A percentile compares a stretch with the other conserved stretches of the same genome.
Conservation (phyloP, 2,888 invertebrate genomes). For the Aphidoletes aphidimyza region DNA sequence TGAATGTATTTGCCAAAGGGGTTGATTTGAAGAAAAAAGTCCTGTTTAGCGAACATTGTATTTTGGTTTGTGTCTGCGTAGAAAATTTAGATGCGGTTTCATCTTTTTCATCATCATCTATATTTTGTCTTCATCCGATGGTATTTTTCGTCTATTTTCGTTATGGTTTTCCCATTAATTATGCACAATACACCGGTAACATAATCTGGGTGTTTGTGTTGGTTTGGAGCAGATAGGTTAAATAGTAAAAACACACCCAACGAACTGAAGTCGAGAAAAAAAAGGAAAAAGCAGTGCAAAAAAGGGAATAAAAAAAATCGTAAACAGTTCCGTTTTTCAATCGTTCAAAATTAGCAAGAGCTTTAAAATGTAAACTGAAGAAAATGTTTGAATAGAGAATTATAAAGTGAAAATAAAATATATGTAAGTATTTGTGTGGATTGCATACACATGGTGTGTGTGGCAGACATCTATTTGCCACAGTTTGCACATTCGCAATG, state of each 20-base stretch:
- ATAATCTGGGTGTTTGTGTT: not conserved
- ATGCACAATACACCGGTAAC: not conserved
- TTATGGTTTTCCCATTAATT: slow-evolving; percentile 35
- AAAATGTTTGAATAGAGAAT: slow-evolving; percentile 13
- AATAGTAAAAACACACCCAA: too few relatives aligned
- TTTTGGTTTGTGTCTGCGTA: slow-evolving; percentile 4
- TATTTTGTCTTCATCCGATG: not conserved
- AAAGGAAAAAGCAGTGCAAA: not conserved
- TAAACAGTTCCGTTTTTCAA: slow-evolving; percentile 28
- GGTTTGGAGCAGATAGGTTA: too few relatives aligned
- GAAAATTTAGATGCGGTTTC: not conserved
- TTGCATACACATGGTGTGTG: not conserved
- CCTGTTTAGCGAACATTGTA: slow-evolving; percentile 8
- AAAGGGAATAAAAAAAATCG: not conserved
- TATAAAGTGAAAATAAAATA: too few relatives aligned
- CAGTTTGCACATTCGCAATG: not conserved
- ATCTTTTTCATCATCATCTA: not conserved
- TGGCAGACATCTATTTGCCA: not conserved
- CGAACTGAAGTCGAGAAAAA: too few relatives aligned
- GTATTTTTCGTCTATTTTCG: slow-evolving; percentile 44
- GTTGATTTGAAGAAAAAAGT: not conserved
- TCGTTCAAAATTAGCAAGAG: not conserved
- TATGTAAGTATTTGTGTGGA: not conserved
- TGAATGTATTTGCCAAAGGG: not conserved
- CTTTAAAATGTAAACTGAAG: not conserved